Evolutionary conservation across 2,113 vertebrate genomes (phyloP), one percentile per base, ranked within the genome.

Genomic region (Phodopus roborovskii): DNA sequence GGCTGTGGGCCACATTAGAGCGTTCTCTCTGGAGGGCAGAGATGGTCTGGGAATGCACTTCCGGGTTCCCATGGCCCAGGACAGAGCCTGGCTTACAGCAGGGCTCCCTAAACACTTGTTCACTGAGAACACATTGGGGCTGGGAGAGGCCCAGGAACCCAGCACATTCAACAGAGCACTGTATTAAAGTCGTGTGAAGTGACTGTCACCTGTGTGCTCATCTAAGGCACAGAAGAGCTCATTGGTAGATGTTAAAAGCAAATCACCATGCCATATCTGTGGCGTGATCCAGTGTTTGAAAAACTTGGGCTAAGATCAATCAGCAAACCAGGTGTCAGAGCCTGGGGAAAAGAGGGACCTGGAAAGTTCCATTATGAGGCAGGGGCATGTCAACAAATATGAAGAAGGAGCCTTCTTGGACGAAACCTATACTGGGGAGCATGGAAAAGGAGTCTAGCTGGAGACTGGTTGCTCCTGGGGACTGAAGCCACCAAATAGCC

Each of bases 1-100:
- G 97, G n/a, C 99, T 99, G 70, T 64, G 96, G 96, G 33, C 82
- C 45, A 78, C 75, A 33, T 19, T 36, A 78, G 77, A 53, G 42
- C 4, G 87, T 50, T 28, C 48, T 79, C 48, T 33, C 48, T 33
- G 48, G 48, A 53, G 48, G 15, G 30, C 30, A 79, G 77, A 33
- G 75, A 8, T 30, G 48, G 77, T 19, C 90, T 79, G 42, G 42
- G 48, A 28, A 26, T 16, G 42, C 42, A 28, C 42, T 77, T 45
- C 42, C 24, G 11, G 26, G 42, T 28, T 77, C 45, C 19, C 71
- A 74, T 24, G 22, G n/a, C n/a, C 71, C 71, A 74, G 71, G 9
- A 77, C 12, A 48, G 42, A 28, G 77, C 16, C 77, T 79, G 48
- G 48, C 26, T 79, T 33, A 53, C 42, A 79, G 48, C 15, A 30